Base-by-base conservation (phyloP, 2,888 invertebrate species). In the Chironomus riparius region DNA sequence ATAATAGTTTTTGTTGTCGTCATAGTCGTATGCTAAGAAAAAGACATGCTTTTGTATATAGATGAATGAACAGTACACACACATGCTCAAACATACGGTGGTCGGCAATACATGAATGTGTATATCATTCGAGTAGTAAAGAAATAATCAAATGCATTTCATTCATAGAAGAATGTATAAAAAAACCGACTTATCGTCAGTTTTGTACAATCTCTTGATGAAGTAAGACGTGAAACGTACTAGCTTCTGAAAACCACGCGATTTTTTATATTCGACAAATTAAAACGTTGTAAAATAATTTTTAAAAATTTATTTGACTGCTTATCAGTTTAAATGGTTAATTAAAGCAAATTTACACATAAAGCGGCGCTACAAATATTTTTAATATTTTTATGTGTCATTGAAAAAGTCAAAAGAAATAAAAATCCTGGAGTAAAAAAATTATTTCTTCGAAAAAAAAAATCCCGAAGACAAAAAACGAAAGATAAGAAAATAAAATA, bases 91-190 rank as follows among this genome's bases (percentile, higher is more conserved):
- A n/a, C n/a, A 22, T 22, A 22, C n/a, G n/a, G 50, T 13, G 50
- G 12, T n/a, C 18, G 10, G 12, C 62, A 65, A 21, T 13, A 22
- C 24, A 2, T 24, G 10, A 24, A 7, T 65, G 21, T 24, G 22
- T 21, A 65, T 24, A n/a, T 13, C 2, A 65, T 21, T 24, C 18
- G 21, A 65, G 65, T 65, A 65, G 65, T 24, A 24, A 24, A 65
- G 24, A 68, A 68, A 68, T 68, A 68, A 68, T 68, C 68, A 68
- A 68, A 68, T 68, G 68, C 68, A 47, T 70, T 56, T 70, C 74
- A 74, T 74, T 74, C 74, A 74, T 74, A 74, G 74, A 74, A 74
- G 13, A 56, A 71, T 24, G 65, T 56, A 56, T 56, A 56, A 65
- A 65, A 65, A 24, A 65, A 22, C 68, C 62, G 38, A 22, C 74